Conservation (phyloP, 2,888 invertebrate species). For the Thelaira solivaga region DNA sequence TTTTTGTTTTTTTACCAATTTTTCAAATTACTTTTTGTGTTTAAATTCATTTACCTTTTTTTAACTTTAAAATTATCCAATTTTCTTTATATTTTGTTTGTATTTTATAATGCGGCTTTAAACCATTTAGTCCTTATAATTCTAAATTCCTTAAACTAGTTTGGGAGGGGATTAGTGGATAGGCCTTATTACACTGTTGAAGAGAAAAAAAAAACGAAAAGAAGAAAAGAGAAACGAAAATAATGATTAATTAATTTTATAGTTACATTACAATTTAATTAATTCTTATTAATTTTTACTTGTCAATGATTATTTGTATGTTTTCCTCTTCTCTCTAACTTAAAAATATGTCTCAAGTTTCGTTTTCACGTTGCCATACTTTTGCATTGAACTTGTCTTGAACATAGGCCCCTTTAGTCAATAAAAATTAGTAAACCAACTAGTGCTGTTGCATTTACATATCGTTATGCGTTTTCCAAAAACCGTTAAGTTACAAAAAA, state of each 20-base stretch:
- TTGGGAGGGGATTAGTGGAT: slow-evolving; percentile 44
- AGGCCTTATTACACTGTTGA: slow-evolving; percentile 59
- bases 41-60: slow-evolving; percentile 33
- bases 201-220: slow-evolving; percentile 4
- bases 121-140: slow-evolving; percentile 59
- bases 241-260: background rate
- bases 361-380: too few relatives aligned
- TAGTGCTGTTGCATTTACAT: too few relatives aligned
- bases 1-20: background rate
- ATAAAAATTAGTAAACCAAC: too few relatives aligned
- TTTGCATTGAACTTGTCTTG: too few relatives aligned
- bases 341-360: too few relatives aligned
- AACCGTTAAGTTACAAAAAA: too few relatives aligned
- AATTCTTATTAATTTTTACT: too few relatives aligned
- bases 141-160: slow-evolving; percentile 54
- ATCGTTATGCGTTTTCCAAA: too few relatives aligned
- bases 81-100: slow-evolving; percentile 27
- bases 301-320: too few relatives aligned
- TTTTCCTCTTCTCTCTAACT: too few relatives aligned
- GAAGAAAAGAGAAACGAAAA: slow-evolving; percentile 6
- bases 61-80: slow-evolving; percentile 51
- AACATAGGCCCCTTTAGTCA: too few relatives aligned
- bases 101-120: slow-evolving; percentile 48
- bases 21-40: background rate
- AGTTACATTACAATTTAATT: too few relatives aligned